A percentile compares a stretch with the other conserved stretches of the same genome.
These are phyloP conservation scores for Drosophila persimilis DNA, from an alignment of 1,140 invertebrate genomes.

Conservation along the genomic window DNA sequence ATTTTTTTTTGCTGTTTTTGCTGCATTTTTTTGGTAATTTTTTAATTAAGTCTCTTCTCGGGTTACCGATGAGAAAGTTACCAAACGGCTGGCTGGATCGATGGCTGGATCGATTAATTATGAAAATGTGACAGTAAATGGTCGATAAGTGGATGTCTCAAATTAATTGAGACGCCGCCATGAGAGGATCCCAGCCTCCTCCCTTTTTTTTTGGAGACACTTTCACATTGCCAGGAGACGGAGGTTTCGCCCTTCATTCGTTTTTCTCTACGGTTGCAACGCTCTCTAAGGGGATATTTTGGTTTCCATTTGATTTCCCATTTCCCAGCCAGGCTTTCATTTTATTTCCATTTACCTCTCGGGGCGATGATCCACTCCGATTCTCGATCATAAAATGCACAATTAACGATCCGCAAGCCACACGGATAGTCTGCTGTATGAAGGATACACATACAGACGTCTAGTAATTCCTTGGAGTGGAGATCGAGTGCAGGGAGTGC, in stretches of 20 bases:
- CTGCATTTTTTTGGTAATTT: conserved; percentile 14
- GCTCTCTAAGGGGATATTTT: no score
- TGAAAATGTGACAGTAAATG: conserved; percentile 79
- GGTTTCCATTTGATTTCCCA: no score
- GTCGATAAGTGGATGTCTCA: conserved; percentile 63
- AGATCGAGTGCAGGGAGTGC: neutral
- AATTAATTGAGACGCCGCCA: conserved; percentile 39
- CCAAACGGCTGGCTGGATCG: conserved; percentile 23
- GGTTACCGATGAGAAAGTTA: conserved; percentile 66
- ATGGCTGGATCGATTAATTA: conserved; percentile 69
- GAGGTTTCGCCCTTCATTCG: no score
- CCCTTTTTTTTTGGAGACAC: no score
- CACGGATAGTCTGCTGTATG: neutral
- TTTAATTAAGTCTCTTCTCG: conserved; percentile 77
- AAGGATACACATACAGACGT: neutral
- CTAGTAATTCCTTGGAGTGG: no score
- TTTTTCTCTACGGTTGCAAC: no score
- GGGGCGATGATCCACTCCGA: conserved; percentile 22
- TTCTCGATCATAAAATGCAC: conserved; percentile 30
- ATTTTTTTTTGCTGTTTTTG: conserved; percentile 29
- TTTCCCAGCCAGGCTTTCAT: neutral
- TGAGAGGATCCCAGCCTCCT: no score
- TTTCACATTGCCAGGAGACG: no score
- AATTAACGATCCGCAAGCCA: conserved; percentile 40
- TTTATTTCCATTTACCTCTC: conserved; percentile 12